Base-by-base conservation (phyloP, 2,797 vertebrate genomes). In the Cirrhinus mrigala region DNA sequence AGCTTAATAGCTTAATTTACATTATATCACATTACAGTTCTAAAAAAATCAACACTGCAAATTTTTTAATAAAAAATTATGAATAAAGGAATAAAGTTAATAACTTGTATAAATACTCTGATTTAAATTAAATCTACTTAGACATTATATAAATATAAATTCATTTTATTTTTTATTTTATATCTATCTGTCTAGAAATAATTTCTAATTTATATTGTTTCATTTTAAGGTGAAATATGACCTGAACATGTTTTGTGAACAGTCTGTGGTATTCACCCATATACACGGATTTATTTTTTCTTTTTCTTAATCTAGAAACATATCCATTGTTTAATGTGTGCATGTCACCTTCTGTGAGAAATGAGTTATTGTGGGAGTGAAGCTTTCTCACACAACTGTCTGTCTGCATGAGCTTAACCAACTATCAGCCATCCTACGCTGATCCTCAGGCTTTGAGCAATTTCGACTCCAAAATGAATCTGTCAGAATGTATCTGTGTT, bases 401-500 rank as follows among this genome's bases (percentile, higher is more conserved):
- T 40, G 6, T 64, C n/a, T 46, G n/a, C 15, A 16, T 40, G 18
- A 40, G 22, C 50, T 56, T 37, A n/a, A 37, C 14, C n/a, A 27
- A 4, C 44, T 54, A 14, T 76, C 50, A 56, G 18, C 18, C 74
- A 0, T 15, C 20, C 29, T 9, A 6, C 37, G 14, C 3, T 24
- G 37, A 58, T 58, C 22, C 54, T 71, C 80, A 22, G n/a, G 37
- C 37, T 73, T 48, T 62, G 40, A 62, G 54, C 15, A 74, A 37
- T 74, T 18, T 20, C 3, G 12, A 37, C 60, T 46, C 2, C 11
- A 69, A 73, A 82, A 74, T 37, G 11, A 50, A 50, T 74, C 70
- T 64, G 70, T 75, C 56, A 75, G 20, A 50, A 24, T 48, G 7
- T 22, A n/a, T 82, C 15, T 33, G 52, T 82, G 24, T 22, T 62